These are phyloP conservation scores for Drosophila tsacasi DNA, from an alignment of 1,140 invertebrate genomes.

Conservation along the genomic window DNA sequence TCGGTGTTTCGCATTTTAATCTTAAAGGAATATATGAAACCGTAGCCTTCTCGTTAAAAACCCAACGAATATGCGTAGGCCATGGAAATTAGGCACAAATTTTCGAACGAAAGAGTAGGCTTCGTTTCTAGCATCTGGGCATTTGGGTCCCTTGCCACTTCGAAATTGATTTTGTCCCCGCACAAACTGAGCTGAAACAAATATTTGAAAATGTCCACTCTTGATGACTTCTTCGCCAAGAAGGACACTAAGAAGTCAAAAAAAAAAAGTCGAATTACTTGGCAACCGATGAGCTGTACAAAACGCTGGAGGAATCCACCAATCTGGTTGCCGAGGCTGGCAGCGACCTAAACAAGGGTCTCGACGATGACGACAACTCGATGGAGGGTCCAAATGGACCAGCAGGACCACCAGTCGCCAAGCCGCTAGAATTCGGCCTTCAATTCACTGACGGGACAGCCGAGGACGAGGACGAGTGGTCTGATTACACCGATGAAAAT, in stretches of 20 bases:
- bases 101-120: not conserved
- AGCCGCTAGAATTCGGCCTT: conserved; percentile 34
- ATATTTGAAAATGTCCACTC: conserved; percentile 49
- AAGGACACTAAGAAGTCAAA: conserved; percentile 61
- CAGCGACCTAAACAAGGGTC: conserved; percentile 14
- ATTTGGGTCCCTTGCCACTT: not conserved
- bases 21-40: not conserved
- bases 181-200: conserved; percentile 1
- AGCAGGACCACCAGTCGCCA: not conserved
- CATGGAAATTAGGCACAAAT: not conserved
- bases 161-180: conserved; percentile 26
- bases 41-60: not conserved
- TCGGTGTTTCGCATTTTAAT: not conserved
- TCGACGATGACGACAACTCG: not conserved
- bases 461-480: conserved; percentile 63
- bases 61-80: not conserved
- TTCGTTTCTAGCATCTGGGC: not conserved
- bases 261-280: conserved; percentile 62
- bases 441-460: conserved; percentile 28
- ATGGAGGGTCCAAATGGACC: conserved; percentile 2
- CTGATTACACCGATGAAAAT: conserved; percentile 65
- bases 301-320: conserved; percentile 62
- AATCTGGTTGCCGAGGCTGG: conserved; percentile 24
- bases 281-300: conserved; percentile 68
- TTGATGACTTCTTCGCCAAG: conserved; percentile 75